A percentile compares a stretch with the other conserved stretches of the same genome.
Evolutionary conservation across 1,140 invertebrate species (phyloP).

Genomic region (Phthorimaea operculella): DNA sequence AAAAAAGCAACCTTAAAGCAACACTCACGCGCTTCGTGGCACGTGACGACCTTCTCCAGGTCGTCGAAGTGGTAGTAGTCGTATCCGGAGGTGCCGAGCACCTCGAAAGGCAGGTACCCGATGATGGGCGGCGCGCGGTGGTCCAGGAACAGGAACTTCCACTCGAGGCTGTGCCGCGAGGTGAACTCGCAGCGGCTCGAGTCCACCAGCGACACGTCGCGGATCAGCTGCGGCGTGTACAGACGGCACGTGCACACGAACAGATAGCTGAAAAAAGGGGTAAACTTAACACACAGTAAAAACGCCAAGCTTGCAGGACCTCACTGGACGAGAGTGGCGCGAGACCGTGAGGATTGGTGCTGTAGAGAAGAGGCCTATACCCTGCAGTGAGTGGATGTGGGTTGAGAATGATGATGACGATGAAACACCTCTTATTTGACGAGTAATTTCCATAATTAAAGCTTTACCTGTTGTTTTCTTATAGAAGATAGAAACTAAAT

Average conservation of each 20-base stretch:
- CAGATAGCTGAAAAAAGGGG: conserved; percentile 67
- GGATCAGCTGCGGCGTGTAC: conserved; percentile 83
- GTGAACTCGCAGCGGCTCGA: conserved; percentile 88
- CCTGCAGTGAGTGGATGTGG: no score
- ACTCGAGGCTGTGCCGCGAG: conserved; percentile 93
- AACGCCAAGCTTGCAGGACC: no score
- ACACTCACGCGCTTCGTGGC: conserved; percentile 86
- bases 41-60: conserved; percentile 86
- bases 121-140: conserved; percentile 94
- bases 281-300: no score
- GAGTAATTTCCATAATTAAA: no score
- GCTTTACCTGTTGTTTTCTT: no score
- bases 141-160: conserved; percentile 96
- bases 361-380: no score
- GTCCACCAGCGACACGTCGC: conserved; percentile 87
- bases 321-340: no score
- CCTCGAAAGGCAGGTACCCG: conserved; percentile 94
- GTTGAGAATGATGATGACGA: no score
- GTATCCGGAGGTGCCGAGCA: conserved; percentile 94
- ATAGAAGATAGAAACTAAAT: no score
- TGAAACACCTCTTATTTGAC: no score
- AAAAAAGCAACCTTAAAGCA: neutral
- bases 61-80: conserved; percentile 97
- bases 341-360: no score
- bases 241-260: conserved; percentile 88